Conservation (phyloP, 1,140 invertebrate species). For the Musca vetustissima region DNA sequence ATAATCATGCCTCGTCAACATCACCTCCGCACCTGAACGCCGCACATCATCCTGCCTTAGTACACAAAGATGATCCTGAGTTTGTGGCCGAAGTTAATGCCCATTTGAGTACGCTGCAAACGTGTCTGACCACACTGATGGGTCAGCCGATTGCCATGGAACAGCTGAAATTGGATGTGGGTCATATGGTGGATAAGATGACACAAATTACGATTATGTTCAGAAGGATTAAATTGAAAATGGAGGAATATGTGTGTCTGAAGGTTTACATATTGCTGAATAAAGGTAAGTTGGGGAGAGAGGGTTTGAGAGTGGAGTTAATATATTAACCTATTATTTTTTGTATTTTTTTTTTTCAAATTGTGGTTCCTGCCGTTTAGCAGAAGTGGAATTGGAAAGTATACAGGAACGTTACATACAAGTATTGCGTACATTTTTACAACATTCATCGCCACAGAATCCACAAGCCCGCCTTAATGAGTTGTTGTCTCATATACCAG, state of each 20-base stretch:
- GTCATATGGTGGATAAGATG: slow-evolving; percentile 91
- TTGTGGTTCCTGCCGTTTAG: slow-evolving; percentile 24
- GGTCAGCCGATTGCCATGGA: slow-evolving; percentile 88
- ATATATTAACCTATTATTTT: slow-evolving; percentile 14
- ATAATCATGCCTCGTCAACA: slow-evolving; percentile 25
- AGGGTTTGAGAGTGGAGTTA: too few species aligned
- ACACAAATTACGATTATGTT: slow-evolving; percentile 91
- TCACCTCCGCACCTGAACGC: slow-evolving; percentile 19
- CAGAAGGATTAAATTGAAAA: slow-evolving; percentile 80
- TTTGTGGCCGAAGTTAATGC: slow-evolving; percentile 65
- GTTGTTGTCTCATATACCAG: slow-evolving; percentile 84
- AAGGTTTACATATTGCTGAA: slow-evolving; percentile 95
- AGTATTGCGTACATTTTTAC: slow-evolving; percentile 84
- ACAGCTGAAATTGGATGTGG: slow-evolving; percentile 87
- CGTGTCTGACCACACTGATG: slow-evolving; percentile 88
- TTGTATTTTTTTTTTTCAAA: background rate
- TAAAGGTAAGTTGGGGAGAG: slow-evolving; percentile 65
- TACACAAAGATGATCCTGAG: slow-evolving; percentile 53
- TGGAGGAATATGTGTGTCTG: slow-evolving; percentile 94
- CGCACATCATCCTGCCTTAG: slow-evolving; percentile 25
- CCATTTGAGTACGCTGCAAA: slow-evolving; percentile 82
- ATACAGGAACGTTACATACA: slow-evolving; percentile 92
- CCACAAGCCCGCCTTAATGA: slow-evolving; percentile 80
- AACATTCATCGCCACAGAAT: slow-evolving; percentile 85
- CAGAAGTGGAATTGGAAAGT: slow-evolving; percentile 81